Evolutionary conservation across 1,140 invertebrate genomes (phyloP).

Genomic region (Drosophila erecta): DNA sequence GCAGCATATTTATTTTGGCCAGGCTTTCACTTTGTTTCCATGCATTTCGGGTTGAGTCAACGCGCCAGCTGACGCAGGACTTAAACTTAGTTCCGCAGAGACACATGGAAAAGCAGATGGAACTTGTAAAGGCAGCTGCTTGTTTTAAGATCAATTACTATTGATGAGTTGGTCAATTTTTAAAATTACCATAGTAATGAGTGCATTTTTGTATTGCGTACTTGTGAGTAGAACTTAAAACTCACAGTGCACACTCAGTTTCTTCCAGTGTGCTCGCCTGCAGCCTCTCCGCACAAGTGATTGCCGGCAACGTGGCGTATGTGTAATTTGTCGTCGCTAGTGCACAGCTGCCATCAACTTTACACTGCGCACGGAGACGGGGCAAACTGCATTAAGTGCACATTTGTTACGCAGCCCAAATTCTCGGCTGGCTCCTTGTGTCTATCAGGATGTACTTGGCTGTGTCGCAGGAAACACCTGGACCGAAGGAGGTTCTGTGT

Average conservation of each 20-base stretch:
- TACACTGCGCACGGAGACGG: conserved; percentile 36
- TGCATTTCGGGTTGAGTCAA: conserved; percentile 20
- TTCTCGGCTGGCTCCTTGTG: conserved; percentile 5
- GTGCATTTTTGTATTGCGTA: no score
- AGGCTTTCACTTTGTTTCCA: conserved; percentile 32
- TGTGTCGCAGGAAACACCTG: conserved; percentile 52
- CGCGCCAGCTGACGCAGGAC: conserved; percentile 18
- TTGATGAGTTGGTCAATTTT: no score
- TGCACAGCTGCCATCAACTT: conserved; percentile 48
- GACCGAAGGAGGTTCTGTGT: conserved; percentile 48
- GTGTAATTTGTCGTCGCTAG: conserved; percentile 72
- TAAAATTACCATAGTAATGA: no score
- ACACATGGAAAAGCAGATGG: conserved; percentile 4
- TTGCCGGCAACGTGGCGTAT: conserved; percentile 71
- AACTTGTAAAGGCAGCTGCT: background rate
- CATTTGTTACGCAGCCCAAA: conserved; percentile 64
- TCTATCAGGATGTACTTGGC: background rate
- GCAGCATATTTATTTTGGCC: conserved; percentile 56
- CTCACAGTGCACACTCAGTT: background rate
- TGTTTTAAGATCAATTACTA: no score
- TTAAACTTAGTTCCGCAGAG: background rate
- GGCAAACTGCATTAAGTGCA: conserved; percentile 73
- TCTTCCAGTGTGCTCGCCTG: background rate
- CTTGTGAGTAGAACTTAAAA: no score
- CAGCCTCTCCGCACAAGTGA: conserved; percentile 57